Conservation (phyloP, 2,888 invertebrate genomes). For the Helleia helle region DNA sequence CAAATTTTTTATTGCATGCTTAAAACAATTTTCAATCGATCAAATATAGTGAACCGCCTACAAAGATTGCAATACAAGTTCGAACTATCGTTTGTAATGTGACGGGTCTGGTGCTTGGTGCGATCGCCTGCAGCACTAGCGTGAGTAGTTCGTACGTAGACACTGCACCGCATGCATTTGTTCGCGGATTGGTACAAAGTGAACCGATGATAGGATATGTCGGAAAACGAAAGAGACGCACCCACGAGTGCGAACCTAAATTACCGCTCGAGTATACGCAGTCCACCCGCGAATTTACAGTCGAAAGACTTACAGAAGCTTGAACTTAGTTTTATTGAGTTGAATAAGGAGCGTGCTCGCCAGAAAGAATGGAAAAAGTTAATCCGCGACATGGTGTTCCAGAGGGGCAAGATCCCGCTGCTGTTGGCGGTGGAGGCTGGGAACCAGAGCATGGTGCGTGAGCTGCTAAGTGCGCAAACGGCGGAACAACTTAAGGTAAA, state of each 20-base stretch:
- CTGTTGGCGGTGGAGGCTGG: conserved; percentile 95
- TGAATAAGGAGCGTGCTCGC: conserved; percentile 67
- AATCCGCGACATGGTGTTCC: conserved; percentile 75
- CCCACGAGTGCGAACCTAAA: conserved; percentile 44
- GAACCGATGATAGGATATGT: conserved; percentile 17
- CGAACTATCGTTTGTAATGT: conserved; percentile 53
- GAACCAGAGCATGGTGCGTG: conserved; percentile 95
- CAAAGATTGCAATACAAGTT: conserved; percentile 54
- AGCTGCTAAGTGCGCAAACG: conserved; percentile 90
- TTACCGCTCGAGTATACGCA: conserved; percentile 38
- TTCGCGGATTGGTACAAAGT: conserved; percentile 29
- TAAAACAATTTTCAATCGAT: conserved; percentile 53
- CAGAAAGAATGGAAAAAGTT: conserved; percentile 72
- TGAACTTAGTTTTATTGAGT: conserved; percentile 64
- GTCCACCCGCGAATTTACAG: conserved; percentile 44
- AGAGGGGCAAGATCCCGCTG: conserved; percentile 95
- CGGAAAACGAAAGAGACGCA: conserved; percentile 32
- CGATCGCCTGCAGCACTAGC: conserved; percentile 50
- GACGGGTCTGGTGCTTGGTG: conserved; percentile 51
- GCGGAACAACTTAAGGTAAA: conserved; percentile 88
- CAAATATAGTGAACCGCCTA: conserved; percentile 44
- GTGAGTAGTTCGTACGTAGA: conserved; percentile 42
- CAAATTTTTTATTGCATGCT: conserved; percentile 44
- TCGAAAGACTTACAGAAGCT: conserved; percentile 59
- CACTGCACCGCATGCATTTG: conserved; percentile 38